Evolutionary conservation across 2,888 invertebrate species (phyloP).

Genomic region (Crocallis elinguaria): DNA sequence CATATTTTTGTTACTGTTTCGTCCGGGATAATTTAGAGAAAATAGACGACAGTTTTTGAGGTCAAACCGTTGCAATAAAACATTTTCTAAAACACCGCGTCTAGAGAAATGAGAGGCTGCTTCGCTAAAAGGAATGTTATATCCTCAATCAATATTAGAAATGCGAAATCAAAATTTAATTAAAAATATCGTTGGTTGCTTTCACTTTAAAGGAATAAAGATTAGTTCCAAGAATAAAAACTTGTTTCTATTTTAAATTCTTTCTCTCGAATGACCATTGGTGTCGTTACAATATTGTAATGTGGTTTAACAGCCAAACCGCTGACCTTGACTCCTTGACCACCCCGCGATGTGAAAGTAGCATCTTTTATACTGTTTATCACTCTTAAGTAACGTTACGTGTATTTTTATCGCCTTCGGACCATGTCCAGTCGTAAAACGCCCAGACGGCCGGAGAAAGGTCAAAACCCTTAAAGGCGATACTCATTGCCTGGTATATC

Average conservation of each 20-base stretch:
- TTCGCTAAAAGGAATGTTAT: not conserved
- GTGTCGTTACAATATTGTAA: not conserved
- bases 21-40: no score
- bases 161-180: conserved; percentile 6
- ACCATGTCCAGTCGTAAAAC: conserved; percentile 24
- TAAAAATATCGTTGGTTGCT: conserved; percentile 13
- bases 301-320: conserved; percentile 2
- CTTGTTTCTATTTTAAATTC: conserved; percentile 7
- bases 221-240: conserved; percentile 5
- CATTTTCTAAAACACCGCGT: no score
- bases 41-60: no score
- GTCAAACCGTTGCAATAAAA: no score
- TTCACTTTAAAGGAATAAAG: conserved; percentile 9
- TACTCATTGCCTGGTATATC: not conserved
- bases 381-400: conserved; percentile 52
- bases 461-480: conserved; percentile 21
- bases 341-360: conserved; percentile 50
- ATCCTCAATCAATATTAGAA: conserved; percentile 10
- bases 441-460: conserved; percentile 18
- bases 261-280: not conserved
- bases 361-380: conserved; percentile 43
- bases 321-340: conserved; percentile 43
- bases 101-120: not conserved
- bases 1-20: no score
- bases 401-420: conserved; percentile 50